phyloP scores from a whole-genome alignment of 2,888 invertebrate species.

The Dysmachus trigonus region DNA sequence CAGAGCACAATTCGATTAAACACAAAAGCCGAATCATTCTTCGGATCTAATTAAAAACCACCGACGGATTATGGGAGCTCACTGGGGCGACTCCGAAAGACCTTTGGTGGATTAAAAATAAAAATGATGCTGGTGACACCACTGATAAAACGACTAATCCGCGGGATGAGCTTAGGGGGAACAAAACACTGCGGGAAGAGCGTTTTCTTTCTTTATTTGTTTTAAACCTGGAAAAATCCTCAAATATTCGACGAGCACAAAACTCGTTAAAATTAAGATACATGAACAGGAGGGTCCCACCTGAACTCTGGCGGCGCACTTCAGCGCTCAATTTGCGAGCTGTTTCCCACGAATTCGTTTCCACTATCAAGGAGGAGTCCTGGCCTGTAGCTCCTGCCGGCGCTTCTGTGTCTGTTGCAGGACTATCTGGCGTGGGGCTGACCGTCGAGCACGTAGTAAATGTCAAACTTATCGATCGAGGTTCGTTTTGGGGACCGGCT shows the following conservation, averaged over 20 bases:
- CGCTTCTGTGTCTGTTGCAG: background rate
- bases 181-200: background rate
- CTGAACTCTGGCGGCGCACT: slow-evolving; percentile 1
- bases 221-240: background rate
- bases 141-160: background rate
- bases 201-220: too few species aligned
- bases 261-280: background rate
- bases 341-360: slow-evolving; percentile 56
- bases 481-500: background rate
- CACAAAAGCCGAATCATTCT: background rate
- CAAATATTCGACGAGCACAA: background rate
- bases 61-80: background rate
- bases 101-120: slow-evolving; percentile 13
- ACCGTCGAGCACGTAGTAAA: slow-evolving; percentile 2
- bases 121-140: slow-evolving; percentile 13
- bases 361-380: slow-evolving; percentile 41
- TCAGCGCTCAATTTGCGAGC: slow-evolving; percentile 40
- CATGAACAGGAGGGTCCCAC: background rate
- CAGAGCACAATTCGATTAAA: background rate
- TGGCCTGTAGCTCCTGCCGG: background rate
- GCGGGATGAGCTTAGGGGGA: background rate
- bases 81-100: background rate
- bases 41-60: background rate
- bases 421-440: slow-evolving; percentile 8
- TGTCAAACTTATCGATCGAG: background rate